These are phyloP conservation scores for Syndactyla subalaris DNA, from an alignment of 2,797 vertebrate genomes.

Conservation along the genomic window DNA sequence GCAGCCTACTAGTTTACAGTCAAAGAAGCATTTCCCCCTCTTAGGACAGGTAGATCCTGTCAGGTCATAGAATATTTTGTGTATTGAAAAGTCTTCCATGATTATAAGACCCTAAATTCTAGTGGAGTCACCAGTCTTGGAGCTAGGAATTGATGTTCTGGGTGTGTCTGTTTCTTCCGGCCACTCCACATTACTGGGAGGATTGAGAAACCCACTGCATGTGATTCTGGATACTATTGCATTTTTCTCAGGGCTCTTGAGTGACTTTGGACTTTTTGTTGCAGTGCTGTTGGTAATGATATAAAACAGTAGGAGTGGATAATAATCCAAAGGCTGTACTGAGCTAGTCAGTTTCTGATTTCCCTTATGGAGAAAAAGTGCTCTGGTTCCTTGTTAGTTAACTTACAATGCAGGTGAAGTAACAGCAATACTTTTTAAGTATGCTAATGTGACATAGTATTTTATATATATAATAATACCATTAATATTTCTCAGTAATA, in stretches of 20 bases:
- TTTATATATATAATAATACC: background rate
- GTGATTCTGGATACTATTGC: background rate
- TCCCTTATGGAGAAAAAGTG: background rate
- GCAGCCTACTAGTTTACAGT: background rate
- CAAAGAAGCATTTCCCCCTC: background rate
- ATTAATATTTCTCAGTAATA: background rate
- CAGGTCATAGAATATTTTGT: background rate
- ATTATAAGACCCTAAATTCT: background rate
- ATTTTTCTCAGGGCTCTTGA: background rate
- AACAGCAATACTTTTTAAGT: background rate
- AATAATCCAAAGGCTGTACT: background rate
- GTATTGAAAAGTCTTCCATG: background rate
- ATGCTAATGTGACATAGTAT: background rate
- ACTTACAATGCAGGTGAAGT: fast-evolving
- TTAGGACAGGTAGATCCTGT: background rate
- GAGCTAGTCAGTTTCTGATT: background rate
- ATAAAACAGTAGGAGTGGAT: background rate
- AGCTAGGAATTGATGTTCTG: background rate
- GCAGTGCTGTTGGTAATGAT: background rate
- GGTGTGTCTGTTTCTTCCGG: background rate
- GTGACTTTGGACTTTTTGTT: background rate
- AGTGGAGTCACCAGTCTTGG: background rate
- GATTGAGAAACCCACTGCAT: background rate
- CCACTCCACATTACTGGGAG: background rate
- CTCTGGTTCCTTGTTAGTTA: background rate